Evolutionary conservation across 2,797 vertebrate genomes (phyloP), one percentile per base, ranked within the genome.

Genomic region (Gadopsis marmoratus): DNA sequence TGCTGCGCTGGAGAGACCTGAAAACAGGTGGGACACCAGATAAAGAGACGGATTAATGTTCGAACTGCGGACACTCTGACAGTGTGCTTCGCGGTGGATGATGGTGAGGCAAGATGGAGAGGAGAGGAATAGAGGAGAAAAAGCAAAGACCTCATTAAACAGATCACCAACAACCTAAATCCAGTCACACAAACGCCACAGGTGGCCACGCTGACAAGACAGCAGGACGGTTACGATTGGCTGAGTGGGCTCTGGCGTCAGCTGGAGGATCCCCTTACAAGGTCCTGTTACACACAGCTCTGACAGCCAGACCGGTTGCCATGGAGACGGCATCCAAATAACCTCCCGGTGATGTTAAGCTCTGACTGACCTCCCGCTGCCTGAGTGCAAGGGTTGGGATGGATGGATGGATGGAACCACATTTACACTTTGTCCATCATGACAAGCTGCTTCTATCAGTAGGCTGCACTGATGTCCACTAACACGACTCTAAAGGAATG

Each of bases 181-280:
- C 62, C 71, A 73, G 35, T 76, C 73, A 60, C 39, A 43, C 16
- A 58, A 69, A 67, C 29, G 56, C 69, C 76, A 82, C 63, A 71
- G 69, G 74, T 53, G 78, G 56, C 41, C 54, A 23, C 3, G 60
- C 33, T 41, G 69, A 23, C 0, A 17, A 47, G 71, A n/a, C 56
- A 21, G 41, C n/a, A 13, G 37, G 41, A 1, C 23, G 0, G 33
- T 12, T 31, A 5, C 4, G 47, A 88, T 58, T 88, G 90, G 84
- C 72, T 21, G 43, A 71, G 23, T 65, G 37, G 77, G n/a, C 65
- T 55, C 74, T 80, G 78, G 81, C 62, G 62, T 86, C 82, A 83
- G 60, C 67, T 19, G 48, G 72, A 77, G 78, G 91, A 92, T 93
- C 87, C 65, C 83, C 79, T 92, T 89, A 86, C 91, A 65, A 75